Conservation (phyloP, 1,140 invertebrate species). For the Potamilus streckersoni region DNA sequence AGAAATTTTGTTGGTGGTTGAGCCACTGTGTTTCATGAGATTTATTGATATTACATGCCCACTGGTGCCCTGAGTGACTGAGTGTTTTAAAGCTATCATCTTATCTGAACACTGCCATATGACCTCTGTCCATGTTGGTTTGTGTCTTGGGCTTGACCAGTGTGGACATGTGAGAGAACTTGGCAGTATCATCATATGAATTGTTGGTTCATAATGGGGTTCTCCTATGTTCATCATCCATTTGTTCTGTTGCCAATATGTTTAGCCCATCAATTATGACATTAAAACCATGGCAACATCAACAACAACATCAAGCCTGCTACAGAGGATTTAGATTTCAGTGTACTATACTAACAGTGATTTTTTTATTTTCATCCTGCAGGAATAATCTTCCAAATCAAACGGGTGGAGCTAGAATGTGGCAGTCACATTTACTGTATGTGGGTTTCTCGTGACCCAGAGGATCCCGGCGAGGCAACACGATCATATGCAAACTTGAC, state of each 20-base stretch:
- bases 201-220: no score
- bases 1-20: not conserved
- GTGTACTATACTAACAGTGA: not conserved
- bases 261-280: no score
- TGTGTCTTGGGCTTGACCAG: no score
- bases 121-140: no score
- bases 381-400: constrained; percentile 68
- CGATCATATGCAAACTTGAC: constrained; percentile 64
- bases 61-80: no score
- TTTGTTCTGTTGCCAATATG: no score
- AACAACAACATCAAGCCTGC: not conserved
- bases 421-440: constrained; percentile 68
- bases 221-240: no score
- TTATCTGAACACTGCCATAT: no score
- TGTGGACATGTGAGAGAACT: no score
- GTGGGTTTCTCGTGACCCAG: constrained; percentile 72
- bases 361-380: constrained; percentile 20
- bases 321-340: not conserved
- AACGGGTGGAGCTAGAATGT: constrained; percentile 64
- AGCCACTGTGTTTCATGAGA: not conserved
- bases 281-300: no score
- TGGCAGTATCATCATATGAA: no score
- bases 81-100: no score
- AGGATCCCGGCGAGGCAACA: constrained; percentile 62
- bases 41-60: not conserved